A percentile compares a stretch with the other conserved stretches of the same genome.
phyloP scores from a whole-genome alignment of 2,888 invertebrate genomes.

The Hanleya hanleyi region DNA sequence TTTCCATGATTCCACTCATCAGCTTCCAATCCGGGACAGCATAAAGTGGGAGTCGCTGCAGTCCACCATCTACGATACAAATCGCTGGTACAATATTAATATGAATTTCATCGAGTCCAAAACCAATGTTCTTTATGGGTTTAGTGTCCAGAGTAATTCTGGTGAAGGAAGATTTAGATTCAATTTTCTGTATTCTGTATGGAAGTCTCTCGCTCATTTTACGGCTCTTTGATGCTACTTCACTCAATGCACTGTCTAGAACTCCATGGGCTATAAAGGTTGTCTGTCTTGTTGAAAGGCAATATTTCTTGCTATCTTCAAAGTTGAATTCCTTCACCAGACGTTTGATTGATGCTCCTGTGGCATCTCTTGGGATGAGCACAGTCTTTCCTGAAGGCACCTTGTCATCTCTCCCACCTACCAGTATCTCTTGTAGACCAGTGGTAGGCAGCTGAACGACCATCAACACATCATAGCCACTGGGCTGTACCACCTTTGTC shows the following conservation, averaged over 20 bases:
- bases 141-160: slow-evolving; percentile 48
- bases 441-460: slow-evolving; percentile 39
- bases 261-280: slow-evolving; percentile 38
- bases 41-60: slow-evolving; percentile 44
- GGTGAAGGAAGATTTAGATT: not conserved
- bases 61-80: slow-evolving; percentile 41
- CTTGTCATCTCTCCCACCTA: slow-evolving; percentile 30
- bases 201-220: slow-evolving; percentile 51
- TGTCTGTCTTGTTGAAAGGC: slow-evolving; percentile 39
- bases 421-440: slow-evolving; percentile 32
- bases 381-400: slow-evolving; percentile 53
- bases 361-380: slow-evolving; percentile 31
- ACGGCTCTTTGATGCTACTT: slow-evolving; percentile 46
- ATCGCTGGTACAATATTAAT: slow-evolving; percentile 52
- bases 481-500: slow-evolving; percentile 41
- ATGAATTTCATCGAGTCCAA: slow-evolving; percentile 51
- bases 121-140: slow-evolving; percentile 43
- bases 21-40: slow-evolving; percentile 42
- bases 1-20: not conserved
- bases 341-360: slow-evolving; percentile 5
- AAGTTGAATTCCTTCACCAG: slow-evolving; percentile 12
- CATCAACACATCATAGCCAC: slow-evolving; percentile 54
- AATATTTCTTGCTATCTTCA: slow-evolving; percentile 21
- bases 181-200: slow-evolving; percentile 41
- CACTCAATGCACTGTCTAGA: slow-evolving; percentile 46